Evolutionary conservation across 1,140 invertebrate species (phyloP), one percentile per base, ranked within the genome.

Genomic region (Penaeus indicus): DNA sequence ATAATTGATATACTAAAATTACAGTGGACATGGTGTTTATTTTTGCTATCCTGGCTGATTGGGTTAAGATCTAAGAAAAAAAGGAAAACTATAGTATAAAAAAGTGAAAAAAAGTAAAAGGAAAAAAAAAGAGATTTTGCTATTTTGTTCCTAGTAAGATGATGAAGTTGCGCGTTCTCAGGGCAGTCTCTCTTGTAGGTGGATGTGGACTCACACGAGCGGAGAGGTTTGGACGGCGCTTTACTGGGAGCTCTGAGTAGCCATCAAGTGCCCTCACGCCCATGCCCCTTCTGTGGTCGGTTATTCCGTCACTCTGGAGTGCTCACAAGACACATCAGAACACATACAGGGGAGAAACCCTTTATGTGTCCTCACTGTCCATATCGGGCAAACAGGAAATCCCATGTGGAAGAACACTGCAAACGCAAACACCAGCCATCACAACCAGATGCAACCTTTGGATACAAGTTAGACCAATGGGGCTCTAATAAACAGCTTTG

Each of bases 121-220:
- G 69, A 42, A 16, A 22, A 75, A 11, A 54, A 19, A n/a, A 72
- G 10, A 38, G 27, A 27, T 19, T 18, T 54, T 54, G 10, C 54
- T 16, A 54, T 54, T 54, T 54, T 78, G 67, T 62, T 64, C 54
- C 62, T 79, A 77, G 63, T 54, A 38, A 64, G 42, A 67, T 42
- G 62, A 54, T 85, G 63, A 54, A 61, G 60, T 54, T 75, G 60
- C 47, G 38, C 60, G 75, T 67, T 87, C 85, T 87, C 61, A 87
- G 85, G 85, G 85, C 78, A 87, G 21, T 80, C 77, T 87, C 78
- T 78, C 60, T 88, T 88, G 86, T 88, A 88, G 86, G 86, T 88
- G 86, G 80, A 78, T 54, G 75, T 62, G 72, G 84, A 85, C 21
- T 27, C 69, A 16, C 69, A 88, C 69, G 81, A 84, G 32, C 81